These are phyloP conservation scores for Myotis pilosus DNA, from an alignment of 2,797 vertebrate genomes.

Conservation along the genomic window DNA sequence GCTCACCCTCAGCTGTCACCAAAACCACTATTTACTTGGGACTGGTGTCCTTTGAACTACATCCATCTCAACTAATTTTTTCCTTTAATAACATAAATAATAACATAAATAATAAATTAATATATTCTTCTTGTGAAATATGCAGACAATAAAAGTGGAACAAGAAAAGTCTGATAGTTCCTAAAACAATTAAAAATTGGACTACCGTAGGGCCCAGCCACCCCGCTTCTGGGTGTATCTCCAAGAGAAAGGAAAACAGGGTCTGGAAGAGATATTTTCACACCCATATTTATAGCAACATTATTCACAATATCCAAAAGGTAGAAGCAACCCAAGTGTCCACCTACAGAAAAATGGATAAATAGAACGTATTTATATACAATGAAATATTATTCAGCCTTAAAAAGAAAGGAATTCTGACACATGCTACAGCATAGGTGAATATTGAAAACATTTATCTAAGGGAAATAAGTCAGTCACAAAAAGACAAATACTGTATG, in stretches of 20 bases:
- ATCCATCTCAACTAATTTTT: not conserved
- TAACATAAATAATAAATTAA: not conserved
- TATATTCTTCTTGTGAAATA: not conserved
- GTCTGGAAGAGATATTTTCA: not conserved
- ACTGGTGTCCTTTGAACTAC: not conserved
- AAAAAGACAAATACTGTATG: not conserved
- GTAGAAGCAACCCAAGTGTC: not conserved
- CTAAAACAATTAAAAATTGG: not conserved
- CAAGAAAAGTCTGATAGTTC: not conserved
- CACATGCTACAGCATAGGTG: not conserved
- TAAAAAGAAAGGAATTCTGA: not conserved
- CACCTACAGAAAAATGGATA: not conserved
- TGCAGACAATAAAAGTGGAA: not conserved
- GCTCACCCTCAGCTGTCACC: not conserved
- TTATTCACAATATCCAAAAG: not conserved
- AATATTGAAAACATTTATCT: not conserved
- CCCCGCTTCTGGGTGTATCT: not conserved
- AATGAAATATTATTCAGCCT: not conserved
- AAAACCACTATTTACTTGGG: not conserved
- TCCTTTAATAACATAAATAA: not conserved
- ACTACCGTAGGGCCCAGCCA: not conserved
- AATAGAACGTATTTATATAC: not conserved
- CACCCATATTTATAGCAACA: not conserved
- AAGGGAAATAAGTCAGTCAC: not conserved
- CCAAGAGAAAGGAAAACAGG: not conserved